A percentile compares a stretch with the other conserved stretches of the same genome.
phyloP scores from a whole-genome alignment of 2,113 vertebrate genomes.

The Syrrhaptes paradoxus region DNA sequence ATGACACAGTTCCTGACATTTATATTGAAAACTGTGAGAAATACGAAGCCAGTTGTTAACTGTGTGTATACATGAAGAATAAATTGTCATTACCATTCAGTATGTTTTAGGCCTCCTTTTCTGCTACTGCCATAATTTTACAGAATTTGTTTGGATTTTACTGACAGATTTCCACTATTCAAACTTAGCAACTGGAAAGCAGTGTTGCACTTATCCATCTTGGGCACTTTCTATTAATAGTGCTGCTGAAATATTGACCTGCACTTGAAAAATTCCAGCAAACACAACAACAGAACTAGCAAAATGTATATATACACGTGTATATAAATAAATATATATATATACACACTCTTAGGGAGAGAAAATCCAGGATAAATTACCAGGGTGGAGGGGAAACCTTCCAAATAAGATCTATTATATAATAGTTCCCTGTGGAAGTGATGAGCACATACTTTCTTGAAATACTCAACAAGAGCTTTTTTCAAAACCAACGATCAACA shows the following conservation, averaged over 20 bases:
- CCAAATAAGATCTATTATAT: not conserved
- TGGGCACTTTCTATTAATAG: not conserved
- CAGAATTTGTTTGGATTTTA: not conserved
- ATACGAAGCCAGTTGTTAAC: not conserved
- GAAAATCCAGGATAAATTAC: not conserved
- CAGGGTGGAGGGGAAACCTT: not conserved
- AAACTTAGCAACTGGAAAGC: not conserved
- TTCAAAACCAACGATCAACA: not conserved
- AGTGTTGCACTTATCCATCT: not conserved
- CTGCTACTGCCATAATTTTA: not conserved
- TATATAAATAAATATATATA: not conserved
- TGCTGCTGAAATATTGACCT: not conserved
- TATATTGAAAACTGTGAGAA: not conserved
- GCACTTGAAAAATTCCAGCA: not conserved
- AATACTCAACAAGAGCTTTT: not conserved
- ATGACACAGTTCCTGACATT: not conserved
- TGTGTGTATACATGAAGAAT: not conserved
- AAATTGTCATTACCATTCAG: not conserved
- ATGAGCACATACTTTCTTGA: not conserved
- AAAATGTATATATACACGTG: not conserved
- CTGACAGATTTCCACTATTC: not conserved
- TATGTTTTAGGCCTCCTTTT: not conserved
- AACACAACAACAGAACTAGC: not conserved
- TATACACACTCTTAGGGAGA: not conserved
- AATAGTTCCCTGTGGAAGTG: not conserved